phyloP scores from a whole-genome alignment of 2,888 invertebrate genomes.

The Perizoma flavofasciatum region DNA sequence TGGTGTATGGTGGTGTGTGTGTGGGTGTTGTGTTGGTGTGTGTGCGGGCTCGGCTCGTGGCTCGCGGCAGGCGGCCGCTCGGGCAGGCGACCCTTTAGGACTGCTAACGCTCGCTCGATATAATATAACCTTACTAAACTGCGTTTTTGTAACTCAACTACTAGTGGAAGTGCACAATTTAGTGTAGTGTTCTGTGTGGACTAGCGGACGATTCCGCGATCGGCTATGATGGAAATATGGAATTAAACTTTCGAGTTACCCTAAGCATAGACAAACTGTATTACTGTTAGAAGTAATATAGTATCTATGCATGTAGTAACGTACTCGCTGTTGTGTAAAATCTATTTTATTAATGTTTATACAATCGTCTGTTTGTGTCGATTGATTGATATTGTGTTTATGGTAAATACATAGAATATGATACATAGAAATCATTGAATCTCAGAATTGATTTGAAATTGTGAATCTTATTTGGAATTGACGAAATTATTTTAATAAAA shows the following conservation, averaged over 20 bases:
- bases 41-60: constrained; percentile 36
- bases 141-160: constrained; percentile 54
- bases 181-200: constrained; percentile 56
- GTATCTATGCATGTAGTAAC: constrained; percentile 38
- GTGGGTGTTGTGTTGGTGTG: constrained; percentile 41
- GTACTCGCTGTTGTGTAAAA: constrained; percentile 54
- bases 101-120: constrained; percentile 51
- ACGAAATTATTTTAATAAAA: constrained; percentile 57
- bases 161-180: constrained; percentile 65
- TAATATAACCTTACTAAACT: constrained; percentile 44
- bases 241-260: constrained; percentile 66
- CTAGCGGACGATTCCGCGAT: constrained; percentile 31
- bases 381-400: constrained; percentile 38
- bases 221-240: constrained; percentile 57
- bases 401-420: constrained; percentile 47
- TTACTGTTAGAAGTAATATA: neutral
- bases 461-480: constrained; percentile 70
- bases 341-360: constrained; percentile 66
- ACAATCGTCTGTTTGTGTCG: constrained; percentile 35
- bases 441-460: constrained; percentile 51
- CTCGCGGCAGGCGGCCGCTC: constrained; percentile 42
- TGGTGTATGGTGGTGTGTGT: constrained; percentile 35
- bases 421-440: constrained; percentile 50
- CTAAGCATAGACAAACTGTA: constrained; percentile 20
- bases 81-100: constrained; percentile 63